Conservation (phyloP, 2,113 vertebrate species). For the Xenopus borealis region DNA sequence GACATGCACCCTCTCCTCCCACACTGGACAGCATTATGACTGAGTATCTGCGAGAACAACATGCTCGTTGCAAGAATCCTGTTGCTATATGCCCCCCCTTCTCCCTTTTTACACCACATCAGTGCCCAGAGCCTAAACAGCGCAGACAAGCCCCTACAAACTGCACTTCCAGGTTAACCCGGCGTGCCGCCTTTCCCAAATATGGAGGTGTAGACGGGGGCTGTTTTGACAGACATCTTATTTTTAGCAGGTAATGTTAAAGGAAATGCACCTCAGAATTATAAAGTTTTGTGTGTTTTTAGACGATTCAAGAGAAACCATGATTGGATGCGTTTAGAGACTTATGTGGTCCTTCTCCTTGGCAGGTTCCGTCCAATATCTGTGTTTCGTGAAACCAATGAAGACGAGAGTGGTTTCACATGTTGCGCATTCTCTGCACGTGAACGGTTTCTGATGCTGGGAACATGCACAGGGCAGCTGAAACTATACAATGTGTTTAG, state of each 20-base stretch:
- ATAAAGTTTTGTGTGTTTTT: neutral
- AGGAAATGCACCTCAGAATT: neutral
- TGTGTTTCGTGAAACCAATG: slow-evolving; percentile 94
- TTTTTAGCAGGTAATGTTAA: slow-evolving; percentile 89
- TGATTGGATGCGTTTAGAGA: too few relatives aligned
- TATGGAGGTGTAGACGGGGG: slow-evolving; percentile 96
- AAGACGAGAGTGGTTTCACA: slow-evolving; percentile 96
- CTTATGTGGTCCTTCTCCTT: neutral
- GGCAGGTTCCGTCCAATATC: slow-evolving; percentile 94
- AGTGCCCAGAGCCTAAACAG: slow-evolving; percentile 98
- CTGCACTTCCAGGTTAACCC: slow-evolving; percentile 91
- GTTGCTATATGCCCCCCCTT: slow-evolving; percentile 98
- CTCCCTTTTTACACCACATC: slow-evolving; percentile 96
- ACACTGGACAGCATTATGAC: slow-evolving; percentile 97
- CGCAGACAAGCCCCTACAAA: slow-evolving; percentile 93
- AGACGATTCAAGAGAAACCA: neutral
- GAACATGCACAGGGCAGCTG: slow-evolving; percentile 92
- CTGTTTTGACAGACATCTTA: slow-evolving; percentile 97
- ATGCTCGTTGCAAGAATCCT: slow-evolving; percentile 97
- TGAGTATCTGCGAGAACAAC: slow-evolving; percentile 96
- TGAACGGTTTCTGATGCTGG: slow-evolving; percentile 95
- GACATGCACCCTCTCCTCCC: slow-evolving; percentile 93
- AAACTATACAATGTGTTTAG: slow-evolving; percentile 98
- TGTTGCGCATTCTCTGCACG: slow-evolving; percentile 97
- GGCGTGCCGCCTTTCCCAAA: slow-evolving; percentile 91